Evolutionary conservation across 2,797 vertebrate species (phyloP).

Genomic region (Anabacerthia variegaticeps): DNA sequence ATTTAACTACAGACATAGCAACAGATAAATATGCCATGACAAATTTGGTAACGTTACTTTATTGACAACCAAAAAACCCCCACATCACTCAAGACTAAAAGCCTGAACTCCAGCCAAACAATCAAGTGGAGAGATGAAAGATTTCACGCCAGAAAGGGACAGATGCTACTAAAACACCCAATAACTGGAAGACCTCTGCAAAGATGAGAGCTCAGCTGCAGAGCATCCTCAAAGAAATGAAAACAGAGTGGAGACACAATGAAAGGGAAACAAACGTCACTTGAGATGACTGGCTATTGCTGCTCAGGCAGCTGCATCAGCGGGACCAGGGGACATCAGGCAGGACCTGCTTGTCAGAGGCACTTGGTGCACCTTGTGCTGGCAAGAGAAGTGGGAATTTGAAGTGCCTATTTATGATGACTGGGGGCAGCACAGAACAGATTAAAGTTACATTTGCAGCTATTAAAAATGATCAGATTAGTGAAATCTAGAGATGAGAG

Average conservation of each 20-base stretch:
- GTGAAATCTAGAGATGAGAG: neutral
- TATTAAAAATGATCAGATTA: conserved; percentile 23
- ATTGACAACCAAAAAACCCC: conserved; percentile 8
- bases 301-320: accelerated
- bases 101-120: conserved; percentile 37
- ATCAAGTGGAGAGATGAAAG: neutral
- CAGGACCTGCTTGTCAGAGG: neutral
- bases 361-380: accelerated
- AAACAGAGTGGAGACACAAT: neutral
- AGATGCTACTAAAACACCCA: neutral
- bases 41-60: conserved; percentile 60
- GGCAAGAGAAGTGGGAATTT: neutral
- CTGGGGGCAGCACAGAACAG: neutral
- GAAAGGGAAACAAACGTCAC: neutral
- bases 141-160: neutral
- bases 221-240: neutral
- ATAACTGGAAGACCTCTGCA: neutral
- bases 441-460: conserved; percentile 22
- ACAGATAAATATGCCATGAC: conserved; percentile 46
- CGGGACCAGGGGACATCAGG: neutral
- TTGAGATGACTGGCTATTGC: neutral
- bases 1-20: conserved; percentile 56
- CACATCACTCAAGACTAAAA: conserved; percentile 13
- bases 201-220: neutral
- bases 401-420: neutral